Percentiles rank a stretch among this genome's conserved stretches.
These are phyloP conservation scores for Etheostoma perlongum DNA, from an alignment of 2,797 vertebrate genomes.

Conservation along the genomic window DNA sequence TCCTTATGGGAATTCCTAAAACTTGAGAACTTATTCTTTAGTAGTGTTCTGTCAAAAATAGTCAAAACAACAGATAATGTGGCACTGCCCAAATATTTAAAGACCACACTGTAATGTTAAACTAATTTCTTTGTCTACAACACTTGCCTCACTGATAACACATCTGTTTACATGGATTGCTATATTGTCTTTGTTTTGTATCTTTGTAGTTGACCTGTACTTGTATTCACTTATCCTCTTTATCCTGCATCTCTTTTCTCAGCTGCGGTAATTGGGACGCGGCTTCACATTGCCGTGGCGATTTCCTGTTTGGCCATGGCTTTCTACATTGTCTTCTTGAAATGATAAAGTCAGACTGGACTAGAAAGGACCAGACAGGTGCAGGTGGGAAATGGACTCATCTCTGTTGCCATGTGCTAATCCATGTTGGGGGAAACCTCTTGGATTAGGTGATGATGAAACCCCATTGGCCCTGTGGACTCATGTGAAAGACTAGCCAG, in stretches of 20 bases:
- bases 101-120: not conserved
- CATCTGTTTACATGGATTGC: not conserved
- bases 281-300: conserved; percentile 91
- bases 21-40: not conserved
- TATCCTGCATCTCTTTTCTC: conserved; percentile 21
- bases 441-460: conserved; percentile 61
- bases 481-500: conserved; percentile 50
- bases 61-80: not conserved
- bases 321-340: conserved; percentile 92
- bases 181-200: not conserved
- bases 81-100: not conserved
- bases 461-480: conserved; percentile 45
- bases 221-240: not conserved
- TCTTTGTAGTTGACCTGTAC: not conserved
- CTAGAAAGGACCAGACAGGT: conserved; percentile 43
- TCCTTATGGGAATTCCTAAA: not conserved
- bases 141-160: not conserved
- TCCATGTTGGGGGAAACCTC: conserved; percentile 55
- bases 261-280: conserved; percentile 94
- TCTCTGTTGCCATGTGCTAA: conserved; percentile 33
- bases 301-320: conserved; percentile 91
- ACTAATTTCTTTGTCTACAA: not conserved
- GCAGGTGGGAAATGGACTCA: conserved; percentile 50
- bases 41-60: rapidly evolving
- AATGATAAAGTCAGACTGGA: conserved; percentile 75